phyloP scores from a whole-genome alignment of 2,797 vertebrate genomes.

The Pelobates cultripes region DNA sequence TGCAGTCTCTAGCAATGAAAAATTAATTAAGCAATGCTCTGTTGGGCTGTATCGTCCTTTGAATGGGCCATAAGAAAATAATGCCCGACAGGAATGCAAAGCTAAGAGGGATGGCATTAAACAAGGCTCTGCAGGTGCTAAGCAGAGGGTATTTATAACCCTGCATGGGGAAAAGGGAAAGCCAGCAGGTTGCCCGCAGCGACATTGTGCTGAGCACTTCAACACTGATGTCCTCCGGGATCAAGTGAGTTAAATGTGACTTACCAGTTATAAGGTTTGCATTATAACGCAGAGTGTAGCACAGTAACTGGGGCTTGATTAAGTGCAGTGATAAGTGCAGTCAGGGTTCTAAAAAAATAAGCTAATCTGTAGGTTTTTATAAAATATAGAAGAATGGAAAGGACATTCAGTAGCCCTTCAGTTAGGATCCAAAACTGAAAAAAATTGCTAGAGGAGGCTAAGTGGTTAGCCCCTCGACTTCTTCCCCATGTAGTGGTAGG shows the following conservation, averaged over 20 bases:
- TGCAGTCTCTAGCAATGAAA: conserved; percentile 55
- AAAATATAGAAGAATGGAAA: no score
- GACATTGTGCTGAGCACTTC: neutral
- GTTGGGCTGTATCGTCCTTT: conserved; percentile 43
- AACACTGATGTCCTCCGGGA: neutral
- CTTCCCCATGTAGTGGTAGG: no score
- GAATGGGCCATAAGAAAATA: conserved; percentile 44
- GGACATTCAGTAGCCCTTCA: no score
- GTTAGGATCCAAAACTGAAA: no score
- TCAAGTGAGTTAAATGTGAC: neutral
- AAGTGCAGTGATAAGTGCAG: neutral
- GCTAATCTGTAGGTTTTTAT: no score
- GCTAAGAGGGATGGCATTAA: conserved; percentile 31
- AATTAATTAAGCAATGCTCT: conserved; percentile 55
- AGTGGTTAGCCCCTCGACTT: no score
- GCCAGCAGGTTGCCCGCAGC: conserved; percentile 37
- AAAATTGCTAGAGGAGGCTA: no score
- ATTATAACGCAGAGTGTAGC: neutral
- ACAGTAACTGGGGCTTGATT: neutral
- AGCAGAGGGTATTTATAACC: conserved; percentile 37
- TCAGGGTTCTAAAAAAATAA: no score
- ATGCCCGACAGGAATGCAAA: conserved; percentile 39
- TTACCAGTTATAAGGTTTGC: neutral
- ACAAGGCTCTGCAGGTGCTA: conserved; percentile 45
- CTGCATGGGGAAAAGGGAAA: conserved; percentile 7